These are phyloP conservation scores for Wasmannia auropunctata DNA, from an alignment of 1,140 invertebrate species.

Conservation along the genomic window DNA sequence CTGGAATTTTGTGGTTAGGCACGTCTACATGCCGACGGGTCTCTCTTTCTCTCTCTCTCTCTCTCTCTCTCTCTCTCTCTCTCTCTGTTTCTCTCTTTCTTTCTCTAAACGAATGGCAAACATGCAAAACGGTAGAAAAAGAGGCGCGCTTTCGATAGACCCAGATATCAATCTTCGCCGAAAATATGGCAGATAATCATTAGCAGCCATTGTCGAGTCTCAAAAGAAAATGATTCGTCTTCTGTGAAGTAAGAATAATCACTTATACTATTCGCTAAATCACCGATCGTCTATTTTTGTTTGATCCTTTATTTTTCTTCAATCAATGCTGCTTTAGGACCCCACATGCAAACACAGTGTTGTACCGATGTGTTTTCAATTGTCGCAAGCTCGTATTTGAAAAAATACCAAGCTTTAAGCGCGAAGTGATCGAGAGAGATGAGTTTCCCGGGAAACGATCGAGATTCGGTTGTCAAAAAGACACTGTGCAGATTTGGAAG, in stretches of 20 bases:
- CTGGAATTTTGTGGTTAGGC: conserved; percentile 84
- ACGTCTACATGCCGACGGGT: conserved; percentile 76
- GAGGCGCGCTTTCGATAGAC: not conserved
- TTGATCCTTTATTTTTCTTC: not conserved
- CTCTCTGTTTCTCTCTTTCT: not conserved
- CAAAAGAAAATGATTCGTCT: conserved; percentile 15
- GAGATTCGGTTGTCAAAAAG: no score
- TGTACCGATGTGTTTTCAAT: no score
- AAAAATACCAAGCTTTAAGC: no score
- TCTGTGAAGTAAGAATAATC: not conserved
- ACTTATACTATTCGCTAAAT: not conserved
- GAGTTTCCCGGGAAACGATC: no score
- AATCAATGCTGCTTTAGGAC: not conserved
- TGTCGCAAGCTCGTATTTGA: no score
- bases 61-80: not conserved
- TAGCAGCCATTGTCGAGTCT: conserved; percentile 23
- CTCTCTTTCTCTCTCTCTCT: not conserved
- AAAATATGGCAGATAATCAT: conserved; percentile 34
- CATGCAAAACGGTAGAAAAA: conserved; percentile 37
- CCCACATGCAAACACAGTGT: not conserved
- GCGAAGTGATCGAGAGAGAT: no score
- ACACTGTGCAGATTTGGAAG: no score
- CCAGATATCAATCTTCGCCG: conserved; percentile 62
- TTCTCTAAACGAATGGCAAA: not conserved
- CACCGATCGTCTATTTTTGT: not conserved